A percentile compares a stretch with the other conserved stretches of the same genome.
These are phyloP conservation scores for Gambusia affinis DNA, from an alignment of 2,113 vertebrate species.

Conservation along the genomic window DNA sequence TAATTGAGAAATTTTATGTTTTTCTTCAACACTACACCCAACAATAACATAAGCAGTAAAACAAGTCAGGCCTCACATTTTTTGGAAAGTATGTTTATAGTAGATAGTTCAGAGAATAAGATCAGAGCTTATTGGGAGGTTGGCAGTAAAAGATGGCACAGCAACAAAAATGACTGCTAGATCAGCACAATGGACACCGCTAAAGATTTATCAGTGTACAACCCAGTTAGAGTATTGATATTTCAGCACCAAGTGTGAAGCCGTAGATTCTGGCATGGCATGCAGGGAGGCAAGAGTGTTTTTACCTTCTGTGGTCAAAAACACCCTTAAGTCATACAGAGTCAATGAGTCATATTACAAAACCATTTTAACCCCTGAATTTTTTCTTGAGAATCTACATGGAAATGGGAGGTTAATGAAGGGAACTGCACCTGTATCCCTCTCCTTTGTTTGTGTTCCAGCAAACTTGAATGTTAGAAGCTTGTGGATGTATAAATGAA, in stretches of 20 bases:
- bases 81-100: not conserved
- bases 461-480: not conserved
- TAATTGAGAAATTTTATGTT: not conserved
- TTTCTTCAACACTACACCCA: not conserved
- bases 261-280: conserved; percentile 1
- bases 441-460: not conserved
- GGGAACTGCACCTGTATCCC: not conserved
- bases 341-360: conserved; percentile 1
- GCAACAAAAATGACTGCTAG: not conserved
- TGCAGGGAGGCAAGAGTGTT: too few species aligned
- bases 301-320: too few species aligned
- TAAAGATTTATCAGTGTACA: conserved; percentile 29
- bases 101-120: not conserved
- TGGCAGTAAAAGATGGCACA: not conserved
- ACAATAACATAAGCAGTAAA: not conserved
- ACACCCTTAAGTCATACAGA: not conserved
- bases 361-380: not conserved
- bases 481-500: not conserved
- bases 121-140: not conserved
- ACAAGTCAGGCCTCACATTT: not conserved
- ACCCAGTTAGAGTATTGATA: not conserved
- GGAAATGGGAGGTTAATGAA: not conserved
- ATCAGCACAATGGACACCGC: conserved; percentile 5
- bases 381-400: not conserved
- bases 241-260: not conserved